Percentiles rank a stretch among this genome's conserved stretches.
phyloP scores from a whole-genome alignment of 2,113 vertebrate species.

The Cynopterus brachyotis region DNA sequence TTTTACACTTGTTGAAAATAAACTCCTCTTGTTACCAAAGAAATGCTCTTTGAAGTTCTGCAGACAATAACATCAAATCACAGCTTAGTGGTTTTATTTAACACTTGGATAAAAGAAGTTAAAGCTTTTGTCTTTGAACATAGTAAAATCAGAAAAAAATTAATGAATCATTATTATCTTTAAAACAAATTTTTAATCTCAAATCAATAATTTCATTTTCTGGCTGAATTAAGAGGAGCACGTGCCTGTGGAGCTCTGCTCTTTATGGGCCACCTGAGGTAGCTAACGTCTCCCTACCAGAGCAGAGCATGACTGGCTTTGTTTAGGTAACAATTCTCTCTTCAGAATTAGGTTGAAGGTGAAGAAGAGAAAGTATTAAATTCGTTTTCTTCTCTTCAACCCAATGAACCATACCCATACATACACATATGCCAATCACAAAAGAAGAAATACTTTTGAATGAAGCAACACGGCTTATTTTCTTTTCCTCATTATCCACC shows the following conservation, averaged over 20 bases:
- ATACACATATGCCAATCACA: neutral
- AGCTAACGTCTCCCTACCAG: fast-evolving
- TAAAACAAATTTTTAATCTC: neutral
- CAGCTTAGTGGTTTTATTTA: neutral
- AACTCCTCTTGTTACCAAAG: neutral
- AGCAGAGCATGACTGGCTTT: fast-evolving
- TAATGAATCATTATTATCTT: neutral
- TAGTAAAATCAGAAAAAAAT: neutral
- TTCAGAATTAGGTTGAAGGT: neutral
- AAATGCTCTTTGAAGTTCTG: neutral
- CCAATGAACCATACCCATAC: neutral
- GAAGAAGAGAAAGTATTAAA: neutral
- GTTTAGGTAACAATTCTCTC: neutral
- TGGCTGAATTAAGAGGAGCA: neutral
- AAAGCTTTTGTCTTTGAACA: neutral
- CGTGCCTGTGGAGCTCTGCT: fast-evolving
- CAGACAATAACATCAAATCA: neutral
- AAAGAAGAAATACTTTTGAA: neutral
- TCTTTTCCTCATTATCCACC: neutral
- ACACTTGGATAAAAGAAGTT: neutral
- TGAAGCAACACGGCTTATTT: neutral
- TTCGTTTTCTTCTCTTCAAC: neutral
- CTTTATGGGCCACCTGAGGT: fast-evolving
- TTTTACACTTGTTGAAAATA: constrained; percentile 41
- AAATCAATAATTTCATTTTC: neutral